These are phyloP conservation scores for Sternotherus odoratus DNA, from an alignment of 2,797 vertebrate genomes.

Conservation along the genomic window DNA sequence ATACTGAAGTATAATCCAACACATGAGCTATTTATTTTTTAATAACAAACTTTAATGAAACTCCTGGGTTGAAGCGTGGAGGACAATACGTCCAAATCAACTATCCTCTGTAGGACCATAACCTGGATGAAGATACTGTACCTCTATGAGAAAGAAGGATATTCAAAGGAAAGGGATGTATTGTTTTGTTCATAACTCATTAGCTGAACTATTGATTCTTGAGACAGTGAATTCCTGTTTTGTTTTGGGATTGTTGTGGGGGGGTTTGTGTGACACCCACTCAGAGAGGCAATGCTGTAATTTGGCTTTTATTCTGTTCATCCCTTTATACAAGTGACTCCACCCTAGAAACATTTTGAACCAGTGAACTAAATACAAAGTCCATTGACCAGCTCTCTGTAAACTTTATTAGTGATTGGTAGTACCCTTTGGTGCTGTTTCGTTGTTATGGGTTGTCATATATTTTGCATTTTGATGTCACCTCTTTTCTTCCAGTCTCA, in stretches of 20 bases:
- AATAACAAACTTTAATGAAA: background rate
- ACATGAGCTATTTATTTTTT: constrained; percentile 63
- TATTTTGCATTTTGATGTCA: constrained; percentile 42
- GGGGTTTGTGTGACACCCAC: constrained; percentile 8
- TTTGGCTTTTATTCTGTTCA: constrained; percentile 52
- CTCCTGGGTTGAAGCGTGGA: constrained; percentile 60
- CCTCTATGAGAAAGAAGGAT: constrained; percentile 46
- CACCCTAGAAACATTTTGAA: constrained; percentile 49
- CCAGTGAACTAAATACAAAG: constrained; percentile 60
- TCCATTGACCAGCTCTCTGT: constrained; percentile 56
- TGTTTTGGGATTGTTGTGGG: background rate
- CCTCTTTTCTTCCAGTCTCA: constrained; percentile 9
- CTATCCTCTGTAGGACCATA: constrained; percentile 31
- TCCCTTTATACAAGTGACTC: constrained; percentile 32
- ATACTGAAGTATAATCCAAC: constrained; percentile 20
- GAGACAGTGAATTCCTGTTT: constrained; percentile 29
- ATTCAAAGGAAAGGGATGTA: constrained; percentile 57
- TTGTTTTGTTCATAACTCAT: constrained; percentile 43
- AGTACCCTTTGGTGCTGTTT: constrained; percentile 9
- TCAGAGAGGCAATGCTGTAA: constrained; percentile 56
- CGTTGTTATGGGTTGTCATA: constrained; percentile 19
- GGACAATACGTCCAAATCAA: constrained; percentile 14
- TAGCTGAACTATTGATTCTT: constrained; percentile 32
- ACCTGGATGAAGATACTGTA: constrained; percentile 55
- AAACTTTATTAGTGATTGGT: constrained; percentile 41